Base-by-base conservation (phyloP, 2,113 vertebrate genomes). In the Scortum barcoo region DNA sequence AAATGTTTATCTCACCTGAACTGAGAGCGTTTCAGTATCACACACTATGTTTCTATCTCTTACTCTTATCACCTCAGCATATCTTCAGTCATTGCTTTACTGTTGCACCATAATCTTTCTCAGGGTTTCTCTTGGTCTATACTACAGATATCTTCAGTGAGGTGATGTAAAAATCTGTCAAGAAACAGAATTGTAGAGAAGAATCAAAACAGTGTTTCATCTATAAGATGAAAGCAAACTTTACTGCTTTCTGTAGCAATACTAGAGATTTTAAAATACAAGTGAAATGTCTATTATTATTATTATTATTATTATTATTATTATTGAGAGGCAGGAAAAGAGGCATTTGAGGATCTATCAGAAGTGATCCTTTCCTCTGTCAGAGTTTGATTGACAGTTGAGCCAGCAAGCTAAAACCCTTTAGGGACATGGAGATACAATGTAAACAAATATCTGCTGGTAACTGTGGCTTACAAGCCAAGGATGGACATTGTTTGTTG, bases 91-190 rank as follows among this genome's bases (percentile, higher is more conserved):
- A 8, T 76, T 80, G 66, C 77, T 57, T 57, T 67, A 33, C 51
- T 76, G 66, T 85, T 80, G 77, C 76, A 80, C 33, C 71, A 85
- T 50, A 57, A 72, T 38, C 66, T 53, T 16, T 76, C 16, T 76
- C 58, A 76, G 69, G 74, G 69, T 56, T 72, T 65, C 40, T 57
- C 20, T 56, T 5, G 28, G 19, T 56, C 63, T 8, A 7, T 19
- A 36, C 46, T 10, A 61, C 28, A 79, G 17, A 71, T 44, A 65
- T 70, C 44, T 11, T 40, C 42, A 12, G 24, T 67, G 40, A 22
- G 6, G 57, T 16, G 56, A 66, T 33, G 42, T 38, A 17, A 57
- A 57, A 69, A 10, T 24, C 13, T 46, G 19, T 73, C 12, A 57
- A 56, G 4, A 44, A 44, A 42, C 19, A 24, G 0, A 46, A 26